Percentiles rank a stretch among this genome's conserved stretches.
phyloP scores from a whole-genome alignment of 2,888 invertebrate species.

The Drosophila cracens region DNA sequence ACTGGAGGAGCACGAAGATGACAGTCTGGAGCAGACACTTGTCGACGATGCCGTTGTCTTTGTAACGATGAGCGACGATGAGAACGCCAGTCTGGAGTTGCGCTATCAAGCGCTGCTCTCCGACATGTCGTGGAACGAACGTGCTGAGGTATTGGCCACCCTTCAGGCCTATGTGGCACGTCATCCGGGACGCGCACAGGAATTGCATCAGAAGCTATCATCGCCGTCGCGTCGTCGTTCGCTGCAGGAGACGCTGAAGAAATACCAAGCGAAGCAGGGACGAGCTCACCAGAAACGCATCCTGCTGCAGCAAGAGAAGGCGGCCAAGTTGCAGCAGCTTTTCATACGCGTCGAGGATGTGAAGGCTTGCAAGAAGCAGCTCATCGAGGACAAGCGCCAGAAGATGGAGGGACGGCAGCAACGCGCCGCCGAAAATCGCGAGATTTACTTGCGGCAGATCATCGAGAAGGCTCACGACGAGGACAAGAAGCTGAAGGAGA shows the following conservation, averaged over 20 bases:
- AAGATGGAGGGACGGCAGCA: slow-evolving; percentile 91
- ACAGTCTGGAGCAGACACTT: slow-evolving; percentile 48
- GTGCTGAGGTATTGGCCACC: slow-evolving; percentile 92
- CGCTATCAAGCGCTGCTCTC: slow-evolving; percentile 90
- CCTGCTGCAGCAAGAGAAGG: slow-evolving; percentile 92
- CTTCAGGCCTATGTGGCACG: slow-evolving; percentile 92
- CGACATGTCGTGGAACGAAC: slow-evolving; percentile 93
- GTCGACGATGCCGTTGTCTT: slow-evolving; percentile 81
- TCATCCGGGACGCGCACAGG: slow-evolving; percentile 96
- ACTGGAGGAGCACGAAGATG: slow-evolving; percentile 78
- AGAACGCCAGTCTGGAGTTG: slow-evolving; percentile 87
- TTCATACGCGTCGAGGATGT: slow-evolving; percentile 94
- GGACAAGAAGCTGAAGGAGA: slow-evolving; percentile 97
- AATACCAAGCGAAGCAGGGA: slow-evolving; percentile 95
- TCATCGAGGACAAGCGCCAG: slow-evolving; percentile 92
- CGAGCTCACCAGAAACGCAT: slow-evolving; percentile 95
- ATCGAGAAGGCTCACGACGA: slow-evolving; percentile 98
- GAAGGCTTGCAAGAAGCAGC: slow-evolving; percentile 92
- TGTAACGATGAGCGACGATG: slow-evolving; percentile 81
- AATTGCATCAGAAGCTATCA: slow-evolving; percentile 96
- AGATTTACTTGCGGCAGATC: slow-evolving; percentile 91
- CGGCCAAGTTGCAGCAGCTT: slow-evolving; percentile 93
- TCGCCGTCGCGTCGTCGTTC: slow-evolving; percentile 95
- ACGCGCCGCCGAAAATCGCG: slow-evolving; percentile 96
- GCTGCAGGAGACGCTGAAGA: slow-evolving; percentile 91